phyloP scores from a whole-genome alignment of 2,113 vertebrate genomes.

The Carollia perspicillata region DNA sequence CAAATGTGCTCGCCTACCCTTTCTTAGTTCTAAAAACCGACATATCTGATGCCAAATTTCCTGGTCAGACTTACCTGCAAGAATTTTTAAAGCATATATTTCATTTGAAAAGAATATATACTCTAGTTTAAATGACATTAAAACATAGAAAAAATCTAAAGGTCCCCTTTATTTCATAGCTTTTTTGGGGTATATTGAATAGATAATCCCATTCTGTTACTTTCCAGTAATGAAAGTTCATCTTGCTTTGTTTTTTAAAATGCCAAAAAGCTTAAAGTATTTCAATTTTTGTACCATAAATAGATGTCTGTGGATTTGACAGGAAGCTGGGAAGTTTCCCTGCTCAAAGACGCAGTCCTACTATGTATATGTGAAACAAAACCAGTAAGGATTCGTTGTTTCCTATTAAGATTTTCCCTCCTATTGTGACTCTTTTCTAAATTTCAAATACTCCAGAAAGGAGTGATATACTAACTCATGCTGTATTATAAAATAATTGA shows the following conservation, averaged over 20 bases:
- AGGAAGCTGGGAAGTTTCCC: conserved; percentile 1
- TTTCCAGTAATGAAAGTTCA: conserved; percentile 16
- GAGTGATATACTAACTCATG: conserved; percentile 10
- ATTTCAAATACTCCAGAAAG: not conserved
- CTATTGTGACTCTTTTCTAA: conserved; percentile 18
- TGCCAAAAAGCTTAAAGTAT: not conserved
- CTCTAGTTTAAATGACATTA: not conserved
- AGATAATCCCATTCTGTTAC: not conserved
- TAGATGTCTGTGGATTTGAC: conserved; percentile 9
- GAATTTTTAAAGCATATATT: not conserved
- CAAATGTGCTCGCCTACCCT: not conserved
- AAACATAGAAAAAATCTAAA: not conserved
- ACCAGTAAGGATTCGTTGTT: conserved; percentile 17
- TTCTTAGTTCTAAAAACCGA: not conserved
- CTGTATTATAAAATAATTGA: conserved; percentile 32
- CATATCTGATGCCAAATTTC: not conserved
- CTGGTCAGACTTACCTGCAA: not conserved
- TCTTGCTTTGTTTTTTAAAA: conserved; percentile 41
- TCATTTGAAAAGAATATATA: not conserved
- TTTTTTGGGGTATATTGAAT: not conserved
- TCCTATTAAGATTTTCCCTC: conserved; percentile 16
- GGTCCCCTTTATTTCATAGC: not conserved
- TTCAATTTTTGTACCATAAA: not conserved
- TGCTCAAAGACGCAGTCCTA: conserved; percentile 20
- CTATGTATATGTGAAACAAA: conserved; percentile 17